Evolutionary conservation across 2,888 invertebrate species (phyloP), one percentile per base, ranked within the genome.

Genomic region (Lumbricus terrestris): DNA sequence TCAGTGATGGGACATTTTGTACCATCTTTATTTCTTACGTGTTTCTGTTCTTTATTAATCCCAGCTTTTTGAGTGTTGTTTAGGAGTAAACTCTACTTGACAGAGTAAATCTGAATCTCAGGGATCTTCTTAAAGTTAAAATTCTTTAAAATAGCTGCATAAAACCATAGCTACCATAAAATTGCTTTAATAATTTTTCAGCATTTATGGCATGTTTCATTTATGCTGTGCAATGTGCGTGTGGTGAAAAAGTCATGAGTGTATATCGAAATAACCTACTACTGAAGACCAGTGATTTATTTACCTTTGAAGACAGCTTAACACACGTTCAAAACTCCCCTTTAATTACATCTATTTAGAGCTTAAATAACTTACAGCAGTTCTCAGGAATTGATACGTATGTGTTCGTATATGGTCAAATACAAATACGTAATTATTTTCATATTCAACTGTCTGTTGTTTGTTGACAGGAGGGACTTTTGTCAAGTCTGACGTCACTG

Each of bases 401-500:
- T 33, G 33, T 35, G 20, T 29, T 83, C 83, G 20, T 83, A 82
- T 33, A 82, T 82, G 11, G 11, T 82, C 33, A 34, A 82, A n/a
- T 82, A 82, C 33, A 33, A 15, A 82, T 82, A 33, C 6, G 6
- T 47, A 47, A 47, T 47, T n/a, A 69, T n/a, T 29, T 69, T 8
- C 29, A n/a, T 8, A 69, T 69, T 69, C 1, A 16, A 34, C 33
- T 85, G 85, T 85, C 37, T 85, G 15, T 90, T 5, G 40, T 37
- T 85, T 23, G 13, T 33, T n/a, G 8, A n/a, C 93, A 96, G 96
- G 99, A 99, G 94, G 99, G 99, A 29, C 96, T 99, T 90, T 96
- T 99, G 89, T 97, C 98, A 35, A 98, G 98, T 95, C 96, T 99
- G 92, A 97, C 97, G 93, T 97, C 97, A 93, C 96, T 99, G 92